These are phyloP conservation scores for Otolemur crassicaudatus DNA, from an alignment of 2,797 vertebrate species.

Conservation along the genomic window DNA sequence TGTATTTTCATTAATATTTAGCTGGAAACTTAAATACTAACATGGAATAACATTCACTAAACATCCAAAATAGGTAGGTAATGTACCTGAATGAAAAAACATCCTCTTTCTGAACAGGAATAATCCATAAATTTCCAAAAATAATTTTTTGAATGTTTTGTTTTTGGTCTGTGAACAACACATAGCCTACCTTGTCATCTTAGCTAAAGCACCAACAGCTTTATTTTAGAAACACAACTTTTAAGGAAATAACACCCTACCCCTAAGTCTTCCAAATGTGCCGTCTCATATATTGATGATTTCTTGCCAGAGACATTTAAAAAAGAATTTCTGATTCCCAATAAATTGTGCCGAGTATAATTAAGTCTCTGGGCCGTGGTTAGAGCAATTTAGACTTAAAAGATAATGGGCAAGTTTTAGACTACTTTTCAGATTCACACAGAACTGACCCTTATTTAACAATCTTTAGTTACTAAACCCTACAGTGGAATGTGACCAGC, in stretches of 20 bases:
- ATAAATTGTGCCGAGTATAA: not conserved
- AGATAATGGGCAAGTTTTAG: not conserved
- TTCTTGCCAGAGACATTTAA: constrained; percentile 33
- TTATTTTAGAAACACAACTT: not conserved
- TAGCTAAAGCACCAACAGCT: not conserved
- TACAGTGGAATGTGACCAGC: not conserved
- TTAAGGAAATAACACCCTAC: not conserved
- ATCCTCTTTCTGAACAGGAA: not conserved
- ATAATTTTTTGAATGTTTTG: not conserved
- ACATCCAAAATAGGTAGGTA: not conserved
- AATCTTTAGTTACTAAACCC: not conserved
- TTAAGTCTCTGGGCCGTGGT: not conserved
- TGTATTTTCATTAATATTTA: constrained; percentile 19
- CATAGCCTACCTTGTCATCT: not conserved
- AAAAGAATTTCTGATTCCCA: constrained; percentile 33
- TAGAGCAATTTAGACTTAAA: not conserved
- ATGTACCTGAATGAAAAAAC: constrained; percentile 35
- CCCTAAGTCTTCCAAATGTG: not conserved
- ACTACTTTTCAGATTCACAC: not conserved
- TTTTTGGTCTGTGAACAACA: not conserved
- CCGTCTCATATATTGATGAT: not conserved
- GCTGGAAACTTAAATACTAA: constrained; percentile 18
- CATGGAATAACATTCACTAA: not conserved
- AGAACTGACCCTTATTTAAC: not conserved
- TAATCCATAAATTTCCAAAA: constrained; percentile 24